These are phyloP conservation scores for Phalloptychus januarius DNA, from an alignment of 2,797 vertebrate genomes.

Conservation along the genomic window DNA sequence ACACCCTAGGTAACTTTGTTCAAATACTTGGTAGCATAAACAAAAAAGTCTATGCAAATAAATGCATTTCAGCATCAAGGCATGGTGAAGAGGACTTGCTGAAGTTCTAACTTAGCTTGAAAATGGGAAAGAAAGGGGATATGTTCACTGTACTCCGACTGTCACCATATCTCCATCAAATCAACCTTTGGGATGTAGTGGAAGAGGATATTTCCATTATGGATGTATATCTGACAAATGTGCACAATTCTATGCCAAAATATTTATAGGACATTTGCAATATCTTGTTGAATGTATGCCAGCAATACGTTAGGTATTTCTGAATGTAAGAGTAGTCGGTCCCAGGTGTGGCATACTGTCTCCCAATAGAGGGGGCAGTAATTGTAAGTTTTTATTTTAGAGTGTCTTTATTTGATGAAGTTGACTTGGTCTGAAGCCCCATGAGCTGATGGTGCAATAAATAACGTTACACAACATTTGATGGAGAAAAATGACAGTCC, in stretches of 20 bases:
- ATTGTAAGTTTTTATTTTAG: neutral
- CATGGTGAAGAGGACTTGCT: too few relatives aligned
- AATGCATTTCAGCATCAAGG: neutral
- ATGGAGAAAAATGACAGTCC: neutral
- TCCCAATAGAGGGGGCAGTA: neutral
- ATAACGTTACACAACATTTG: neutral
- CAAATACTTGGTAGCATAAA: too few relatives aligned
- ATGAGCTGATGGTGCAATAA: neutral
- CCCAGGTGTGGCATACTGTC: too few relatives aligned
- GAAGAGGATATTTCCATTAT: too few relatives aligned
- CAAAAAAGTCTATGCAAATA: neutral
- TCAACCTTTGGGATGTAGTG: too few relatives aligned
- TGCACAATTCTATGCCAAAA: neutral
- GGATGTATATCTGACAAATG: neutral
- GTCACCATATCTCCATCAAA: too few relatives aligned
- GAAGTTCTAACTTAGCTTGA: too few relatives aligned
- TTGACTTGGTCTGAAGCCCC: neutral
- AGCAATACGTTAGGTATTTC: neutral
- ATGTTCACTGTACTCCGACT: too few relatives aligned
- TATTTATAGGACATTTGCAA: neutral
- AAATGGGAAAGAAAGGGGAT: too few relatives aligned
- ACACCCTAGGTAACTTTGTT: too few relatives aligned
- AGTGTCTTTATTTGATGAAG: neutral
- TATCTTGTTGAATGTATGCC: neutral
- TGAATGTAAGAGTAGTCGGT: neutral